Evolutionary conservation across 2,113 vertebrate species (phyloP), one percentile per base, ranked within the genome.

Genomic region (Macquaria australasica): DNA sequence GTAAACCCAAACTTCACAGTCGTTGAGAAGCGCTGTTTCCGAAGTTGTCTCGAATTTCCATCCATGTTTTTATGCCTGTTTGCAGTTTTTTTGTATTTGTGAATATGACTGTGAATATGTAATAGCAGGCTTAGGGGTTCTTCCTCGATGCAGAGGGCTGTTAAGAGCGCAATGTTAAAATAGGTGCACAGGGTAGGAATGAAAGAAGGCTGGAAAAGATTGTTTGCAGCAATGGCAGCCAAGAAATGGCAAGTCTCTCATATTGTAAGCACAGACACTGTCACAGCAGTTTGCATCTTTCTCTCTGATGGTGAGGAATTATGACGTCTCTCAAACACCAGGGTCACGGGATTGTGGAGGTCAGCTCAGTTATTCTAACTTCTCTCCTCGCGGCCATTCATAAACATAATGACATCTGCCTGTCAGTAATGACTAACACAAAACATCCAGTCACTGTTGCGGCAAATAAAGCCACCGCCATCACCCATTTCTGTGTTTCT

Each of bases 241-340:
- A 86, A 68, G 73, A 87, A 87, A 82, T 64, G 8, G 63, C 59
- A 75, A 48, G 39, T 48, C 5, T 55, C 39, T 76, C 25, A 62
- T 31, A 53, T 69, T 66, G 39, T 69, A 69, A 79, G 14, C 37
- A 39, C 76, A 79, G 71, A 25, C 81, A 73, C 62, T 55, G 58
- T 79, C 56, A 59, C 53, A 25, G 79, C 74, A 68, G 68, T 73
- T 81, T 87, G 39, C 55, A 28, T 51, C 21, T 51, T 53, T 62
- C 73, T 79, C 75, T 91, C 66, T 87, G 79, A 80, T 77, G 51
- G 51, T 74, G 84, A 88, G 76, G 85, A 89, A 87, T 89, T 92
- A 60, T 14, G 85, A 87, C 66, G 12, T 81, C 64, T 86, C 82
- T 84, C 77, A 69, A 68, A 79, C 75, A 77, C 71, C 9, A 5